A percentile compares a stretch with the other conserved stretches of the same genome.
Conservation (phyloP, 2,113 vertebrate genomes). For the Xyliphius kryptos region DNA sequence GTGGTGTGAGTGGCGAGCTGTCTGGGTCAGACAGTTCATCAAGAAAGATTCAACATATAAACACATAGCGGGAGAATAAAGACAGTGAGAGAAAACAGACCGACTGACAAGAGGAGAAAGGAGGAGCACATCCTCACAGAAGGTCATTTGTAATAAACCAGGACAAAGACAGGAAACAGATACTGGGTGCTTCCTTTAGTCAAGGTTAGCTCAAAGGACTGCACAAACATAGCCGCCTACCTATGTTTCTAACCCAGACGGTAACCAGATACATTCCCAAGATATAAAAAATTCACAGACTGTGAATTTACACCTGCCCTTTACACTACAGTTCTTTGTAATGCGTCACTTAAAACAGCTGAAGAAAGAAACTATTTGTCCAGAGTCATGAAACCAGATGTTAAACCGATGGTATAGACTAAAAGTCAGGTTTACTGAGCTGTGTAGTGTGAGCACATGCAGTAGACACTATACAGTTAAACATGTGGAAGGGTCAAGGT, state of each 20-base stretch:
- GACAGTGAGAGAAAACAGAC: neutral
- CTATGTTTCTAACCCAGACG: no score
- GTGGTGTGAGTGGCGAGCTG: neutral
- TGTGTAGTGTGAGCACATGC: no score
- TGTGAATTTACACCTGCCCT: constrained; percentile 5
- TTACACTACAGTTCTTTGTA: neutral
- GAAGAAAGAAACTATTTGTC: neutral
- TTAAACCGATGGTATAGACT: neutral
- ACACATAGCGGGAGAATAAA: neutral
- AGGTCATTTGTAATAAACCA: neutral
- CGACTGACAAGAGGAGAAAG: neutral
- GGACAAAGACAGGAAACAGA: constrained; percentile 22
- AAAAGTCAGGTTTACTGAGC: no score
- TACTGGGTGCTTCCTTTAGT: constrained; percentile 10
- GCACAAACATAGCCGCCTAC: neutral
- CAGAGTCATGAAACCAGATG: neutral
- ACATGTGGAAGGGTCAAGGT: no score
- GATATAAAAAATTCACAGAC: neutral
- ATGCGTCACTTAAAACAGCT: no score
- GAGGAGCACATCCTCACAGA: neutral
- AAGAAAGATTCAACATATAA: constrained; percentile 4
- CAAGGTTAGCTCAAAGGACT: constrained; percentile 24
- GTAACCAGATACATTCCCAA: neutral
- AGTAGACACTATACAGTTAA: no score
- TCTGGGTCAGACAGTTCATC: neutral